Percentiles rank a stretch among this genome's conserved stretches.
Conservation (phyloP, 2,113 vertebrate genomes). For the Percopsis transmontana region DNA sequence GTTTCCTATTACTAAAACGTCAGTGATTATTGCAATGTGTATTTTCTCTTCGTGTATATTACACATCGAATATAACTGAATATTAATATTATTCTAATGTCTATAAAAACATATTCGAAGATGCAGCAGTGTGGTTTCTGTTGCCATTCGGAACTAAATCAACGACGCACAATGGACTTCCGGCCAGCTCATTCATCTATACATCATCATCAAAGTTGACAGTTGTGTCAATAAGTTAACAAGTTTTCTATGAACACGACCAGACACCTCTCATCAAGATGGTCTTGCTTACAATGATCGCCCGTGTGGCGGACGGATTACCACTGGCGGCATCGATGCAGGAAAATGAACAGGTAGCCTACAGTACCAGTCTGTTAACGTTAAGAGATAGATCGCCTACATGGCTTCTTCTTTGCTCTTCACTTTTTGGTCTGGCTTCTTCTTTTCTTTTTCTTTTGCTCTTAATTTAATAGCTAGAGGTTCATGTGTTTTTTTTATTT, state of each 20-base stretch:
- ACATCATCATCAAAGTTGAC: slow-evolving; percentile 33
- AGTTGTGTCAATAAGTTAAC: background rate
- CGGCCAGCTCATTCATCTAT: slow-evolving; percentile 35
- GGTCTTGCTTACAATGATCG: slow-evolving; percentile 92
- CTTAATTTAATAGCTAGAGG: too few species aligned
- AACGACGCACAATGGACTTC: slow-evolving; percentile 45
- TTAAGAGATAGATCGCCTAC: background rate
- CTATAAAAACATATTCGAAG: background rate
- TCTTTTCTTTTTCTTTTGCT: too few species aligned
- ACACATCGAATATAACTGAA: background rate
- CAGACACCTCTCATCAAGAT: slow-evolving; percentile 58
- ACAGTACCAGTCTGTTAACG: background rate
- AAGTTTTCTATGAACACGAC: background rate
- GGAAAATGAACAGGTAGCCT: slow-evolving; percentile 88
- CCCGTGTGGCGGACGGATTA: slow-evolving; percentile 90
- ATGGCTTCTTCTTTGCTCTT: too few species aligned
- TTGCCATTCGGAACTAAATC: slow-evolving; percentile 49
- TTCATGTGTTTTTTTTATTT: background rate
- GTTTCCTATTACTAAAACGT: too few species aligned
- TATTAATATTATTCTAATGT: background rate
- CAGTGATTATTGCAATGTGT: too few species aligned
- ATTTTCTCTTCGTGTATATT: too few species aligned
- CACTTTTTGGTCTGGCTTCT: too few species aligned
- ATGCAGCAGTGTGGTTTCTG: background rate
- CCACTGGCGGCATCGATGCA: slow-evolving; percentile 93